Conservation (phyloP, 2,113 vertebrate genomes). For the Vulpes lagopus region DNA sequence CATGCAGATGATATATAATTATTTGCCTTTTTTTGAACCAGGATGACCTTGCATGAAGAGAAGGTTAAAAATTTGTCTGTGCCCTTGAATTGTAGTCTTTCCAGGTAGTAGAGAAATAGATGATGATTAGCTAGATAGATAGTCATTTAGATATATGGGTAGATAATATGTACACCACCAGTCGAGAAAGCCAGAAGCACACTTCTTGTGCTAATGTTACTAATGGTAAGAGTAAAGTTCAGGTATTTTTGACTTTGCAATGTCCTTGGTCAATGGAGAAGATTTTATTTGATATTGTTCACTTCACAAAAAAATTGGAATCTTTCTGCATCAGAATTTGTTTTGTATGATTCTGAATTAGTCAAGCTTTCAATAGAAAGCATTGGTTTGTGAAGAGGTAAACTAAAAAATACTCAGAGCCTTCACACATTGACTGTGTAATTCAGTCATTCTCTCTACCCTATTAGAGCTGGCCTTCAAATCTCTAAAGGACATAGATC, state of each 20-base stretch:
- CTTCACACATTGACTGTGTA: neutral
- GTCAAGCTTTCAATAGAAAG: slow-evolving; percentile 24
- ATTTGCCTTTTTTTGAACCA: neutral
- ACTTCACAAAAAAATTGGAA: neutral
- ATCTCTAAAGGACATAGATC: neutral
- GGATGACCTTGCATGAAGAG: neutral
- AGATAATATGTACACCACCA: neutral
- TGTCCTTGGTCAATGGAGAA: slow-evolving; percentile 12
- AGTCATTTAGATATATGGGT: neutral
- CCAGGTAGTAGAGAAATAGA: neutral
- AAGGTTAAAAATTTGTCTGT: neutral
- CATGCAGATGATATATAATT: neutral
- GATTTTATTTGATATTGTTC: neutral
- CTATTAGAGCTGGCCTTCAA: neutral
- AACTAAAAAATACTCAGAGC: neutral
- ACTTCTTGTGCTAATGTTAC: neutral
- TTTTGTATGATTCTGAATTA: slow-evolving; percentile 36
- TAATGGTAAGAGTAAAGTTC: neutral
- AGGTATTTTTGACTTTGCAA: slow-evolving; percentile 1
- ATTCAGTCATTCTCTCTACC: neutral
- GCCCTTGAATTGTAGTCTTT: slow-evolving; percentile 10
- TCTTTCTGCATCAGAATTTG: slow-evolving; percentile 46
- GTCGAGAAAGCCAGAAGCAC: neutral
- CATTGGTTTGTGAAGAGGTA: neutral
- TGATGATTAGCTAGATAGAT: neutral